Percentiles rank a stretch among this genome's conserved stretches.
Evolutionary conservation across 2,113 vertebrate species (phyloP).

Genomic region (Oreochromis tanganicae): DNA sequence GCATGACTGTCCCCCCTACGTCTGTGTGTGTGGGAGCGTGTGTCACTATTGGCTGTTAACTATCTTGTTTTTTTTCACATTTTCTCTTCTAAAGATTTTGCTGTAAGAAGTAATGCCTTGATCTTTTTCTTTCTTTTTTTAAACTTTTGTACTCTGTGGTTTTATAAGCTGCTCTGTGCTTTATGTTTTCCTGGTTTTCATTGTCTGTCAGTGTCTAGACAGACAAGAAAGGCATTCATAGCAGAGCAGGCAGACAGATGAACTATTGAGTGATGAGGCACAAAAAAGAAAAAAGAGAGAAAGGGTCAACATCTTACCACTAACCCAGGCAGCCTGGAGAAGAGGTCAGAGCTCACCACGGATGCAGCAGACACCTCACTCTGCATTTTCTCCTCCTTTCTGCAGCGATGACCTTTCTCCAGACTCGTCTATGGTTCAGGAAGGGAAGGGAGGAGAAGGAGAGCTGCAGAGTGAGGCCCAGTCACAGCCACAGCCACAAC

Average conservation of each 20-base stretch:
- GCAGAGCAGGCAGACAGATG: conserved; percentile 43
- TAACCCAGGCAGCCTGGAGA: conserved; percentile 66
- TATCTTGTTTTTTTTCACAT: conserved; percentile 24
- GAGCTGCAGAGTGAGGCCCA: conserved; percentile 74
- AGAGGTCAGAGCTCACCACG: conserved; percentile 70
- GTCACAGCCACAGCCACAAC: conserved; percentile 67
- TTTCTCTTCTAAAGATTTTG: conserved; percentile 28
- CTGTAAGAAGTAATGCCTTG: conserved; percentile 20
- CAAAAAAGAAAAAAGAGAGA: conserved; percentile 1
- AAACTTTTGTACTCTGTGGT: conserved; percentile 3
- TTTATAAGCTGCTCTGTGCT: conserved; percentile 37
- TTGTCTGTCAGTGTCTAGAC: conserved; percentile 55
- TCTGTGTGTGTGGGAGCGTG: conserved; percentile 50
- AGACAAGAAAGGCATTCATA: conserved; percentile 47
- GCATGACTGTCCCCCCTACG: conserved; percentile 60
- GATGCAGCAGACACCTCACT: conserved; percentile 73
- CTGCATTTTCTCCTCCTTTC: conserved; percentile 81
- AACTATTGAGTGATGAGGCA: conserved; percentile 33
- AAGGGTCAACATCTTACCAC: conserved; percentile 51
- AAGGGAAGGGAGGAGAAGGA: conserved; percentile 78
- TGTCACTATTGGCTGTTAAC: conserved; percentile 49
- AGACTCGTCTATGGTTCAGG: conserved; percentile 69
- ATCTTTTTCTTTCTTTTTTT: conserved; percentile 2
- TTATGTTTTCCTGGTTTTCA: conserved; percentile 21
- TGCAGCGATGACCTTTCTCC: conserved; percentile 75